These are phyloP conservation scores for Drosophila setifemur DNA, from an alignment of 1,140 invertebrate genomes.

Conservation along the genomic window DNA sequence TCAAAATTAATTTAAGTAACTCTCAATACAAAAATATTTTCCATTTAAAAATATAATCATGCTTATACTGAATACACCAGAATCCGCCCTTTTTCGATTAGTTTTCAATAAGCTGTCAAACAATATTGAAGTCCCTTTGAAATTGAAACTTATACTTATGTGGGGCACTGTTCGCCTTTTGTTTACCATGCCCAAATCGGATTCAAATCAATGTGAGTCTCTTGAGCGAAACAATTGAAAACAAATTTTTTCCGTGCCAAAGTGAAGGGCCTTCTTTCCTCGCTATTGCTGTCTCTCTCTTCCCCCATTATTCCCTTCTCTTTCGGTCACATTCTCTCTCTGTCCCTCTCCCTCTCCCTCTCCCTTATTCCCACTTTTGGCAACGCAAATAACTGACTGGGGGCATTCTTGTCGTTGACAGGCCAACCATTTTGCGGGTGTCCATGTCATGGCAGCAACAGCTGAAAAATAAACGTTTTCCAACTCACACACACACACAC, in stretches of 20 bases:
- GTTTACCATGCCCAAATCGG: slow-evolving; percentile 12
- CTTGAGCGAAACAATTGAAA: slow-evolving; percentile 23
- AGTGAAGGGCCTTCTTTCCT: neutral
- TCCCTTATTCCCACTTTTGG: neutral
- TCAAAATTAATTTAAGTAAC: no score
- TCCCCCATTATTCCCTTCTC: no score
- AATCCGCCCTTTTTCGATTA: no score
- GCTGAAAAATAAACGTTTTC: slow-evolving; percentile 59
- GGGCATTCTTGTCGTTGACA: slow-evolving; percentile 44
- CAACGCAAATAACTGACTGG: slow-evolving; percentile 29
- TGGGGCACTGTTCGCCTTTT: neutral
- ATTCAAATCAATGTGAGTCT: slow-evolving; percentile 28
- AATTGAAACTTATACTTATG: neutral
- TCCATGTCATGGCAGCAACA: slow-evolving; percentile 47
- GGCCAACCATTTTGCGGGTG: slow-evolving; percentile 51
- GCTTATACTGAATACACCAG: no score
- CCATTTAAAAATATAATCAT: no score
- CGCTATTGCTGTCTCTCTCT: no score
- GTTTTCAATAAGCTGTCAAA: no score
- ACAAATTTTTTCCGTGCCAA: slow-evolving; percentile 6
- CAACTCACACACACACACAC: slow-evolving; percentile 8
- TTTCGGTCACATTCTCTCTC: no score
- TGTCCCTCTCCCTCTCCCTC: neutral
- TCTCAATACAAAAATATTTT: no score
- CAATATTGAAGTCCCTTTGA: no score